These are phyloP conservation scores for Cataglyphis rosenhaueri DNA, from an alignment of 2,888 invertebrate species.

Conservation along the genomic window DNA sequence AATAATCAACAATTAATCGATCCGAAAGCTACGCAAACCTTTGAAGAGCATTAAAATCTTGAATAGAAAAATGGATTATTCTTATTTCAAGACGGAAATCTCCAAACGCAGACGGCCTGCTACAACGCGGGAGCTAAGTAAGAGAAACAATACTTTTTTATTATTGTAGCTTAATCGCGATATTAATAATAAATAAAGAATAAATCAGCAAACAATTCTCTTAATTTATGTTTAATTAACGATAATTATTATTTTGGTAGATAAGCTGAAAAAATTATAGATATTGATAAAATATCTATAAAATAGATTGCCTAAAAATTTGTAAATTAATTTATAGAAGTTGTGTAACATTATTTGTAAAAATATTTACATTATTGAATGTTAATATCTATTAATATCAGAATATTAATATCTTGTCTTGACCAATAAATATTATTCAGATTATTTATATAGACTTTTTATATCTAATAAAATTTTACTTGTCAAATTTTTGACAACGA, in stretches of 20 bases:
- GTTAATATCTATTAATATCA: background rate
- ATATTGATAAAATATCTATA: background rate
- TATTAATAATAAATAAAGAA: background rate
- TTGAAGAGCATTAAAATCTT: background rate
- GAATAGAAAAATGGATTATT: slow-evolving; percentile 85
- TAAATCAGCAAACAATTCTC: background rate
- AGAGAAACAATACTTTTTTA: slow-evolving; percentile 74
- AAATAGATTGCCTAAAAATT: background rate
- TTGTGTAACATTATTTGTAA: background rate
- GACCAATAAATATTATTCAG: background rate
- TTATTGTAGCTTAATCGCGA: background rate
- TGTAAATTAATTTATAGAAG: background rate
- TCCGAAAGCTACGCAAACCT: background rate
- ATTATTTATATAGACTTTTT: background rate
- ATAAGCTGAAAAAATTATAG: background rate
- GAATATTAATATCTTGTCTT: background rate
- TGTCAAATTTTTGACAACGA: background rate
- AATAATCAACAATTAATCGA: background rate
- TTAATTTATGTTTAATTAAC: background rate
- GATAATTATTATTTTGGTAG: background rate
- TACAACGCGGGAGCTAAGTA: slow-evolving; percentile 87
- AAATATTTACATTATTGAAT: background rate
- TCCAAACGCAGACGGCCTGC: slow-evolving; percentile 86
- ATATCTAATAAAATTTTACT: background rate
- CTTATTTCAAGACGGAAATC: slow-evolving; percentile 85